These are phyloP conservation scores for Phyllotreta striolata DNA, from an alignment of 2,888 invertebrate species.

Conservation along the genomic window DNA sequence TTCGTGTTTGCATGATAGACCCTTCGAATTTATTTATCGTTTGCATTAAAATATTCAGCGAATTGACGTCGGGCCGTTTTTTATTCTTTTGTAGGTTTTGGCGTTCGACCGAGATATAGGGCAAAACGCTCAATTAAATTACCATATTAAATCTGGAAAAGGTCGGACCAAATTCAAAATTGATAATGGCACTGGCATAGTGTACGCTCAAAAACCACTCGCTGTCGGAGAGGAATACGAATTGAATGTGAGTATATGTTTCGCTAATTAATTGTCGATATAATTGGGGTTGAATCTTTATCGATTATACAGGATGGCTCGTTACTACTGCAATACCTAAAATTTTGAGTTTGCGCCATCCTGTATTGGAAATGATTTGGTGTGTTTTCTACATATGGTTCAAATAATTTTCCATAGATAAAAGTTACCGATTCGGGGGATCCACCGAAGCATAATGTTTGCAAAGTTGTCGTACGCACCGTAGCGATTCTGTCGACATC, in stretches of 20 bases:
- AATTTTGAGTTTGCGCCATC: too few relatives aligned
- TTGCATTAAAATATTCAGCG: slow-evolving; percentile 17
- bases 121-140: slow-evolving; percentile 82
- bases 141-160: slow-evolving; percentile 80
- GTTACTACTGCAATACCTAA: background rate
- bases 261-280: background rate
- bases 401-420: slow-evolving; percentile 63
- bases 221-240: slow-evolving; percentile 74
- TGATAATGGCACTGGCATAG: slow-evolving; percentile 81
- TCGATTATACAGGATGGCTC: background rate
- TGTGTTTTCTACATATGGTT: too few relatives aligned
- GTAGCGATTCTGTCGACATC: slow-evolving; percentile 68
- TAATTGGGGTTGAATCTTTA: slow-evolving; percentile 1
- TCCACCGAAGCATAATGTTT: slow-evolving; percentile 76
- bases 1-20: slow-evolving; percentile 1
- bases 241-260: slow-evolving; percentile 66
- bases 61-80: slow-evolving; percentile 17
- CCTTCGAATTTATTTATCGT: too few relatives aligned
- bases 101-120: slow-evolving; percentile 86
- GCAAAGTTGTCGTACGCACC: slow-evolving; percentile 77
- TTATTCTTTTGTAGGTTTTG: slow-evolving; percentile 69
- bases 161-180: slow-evolving; percentile 84
- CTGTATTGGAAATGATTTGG: background rate
- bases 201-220: slow-evolving; percentile 78
- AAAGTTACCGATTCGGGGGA: slow-evolving; percentile 84